A percentile compares a stretch with the other conserved stretches of the same genome.
Conservation (phyloP, 2,888 invertebrate genomes). For the Tanypteryx hageni region DNA sequence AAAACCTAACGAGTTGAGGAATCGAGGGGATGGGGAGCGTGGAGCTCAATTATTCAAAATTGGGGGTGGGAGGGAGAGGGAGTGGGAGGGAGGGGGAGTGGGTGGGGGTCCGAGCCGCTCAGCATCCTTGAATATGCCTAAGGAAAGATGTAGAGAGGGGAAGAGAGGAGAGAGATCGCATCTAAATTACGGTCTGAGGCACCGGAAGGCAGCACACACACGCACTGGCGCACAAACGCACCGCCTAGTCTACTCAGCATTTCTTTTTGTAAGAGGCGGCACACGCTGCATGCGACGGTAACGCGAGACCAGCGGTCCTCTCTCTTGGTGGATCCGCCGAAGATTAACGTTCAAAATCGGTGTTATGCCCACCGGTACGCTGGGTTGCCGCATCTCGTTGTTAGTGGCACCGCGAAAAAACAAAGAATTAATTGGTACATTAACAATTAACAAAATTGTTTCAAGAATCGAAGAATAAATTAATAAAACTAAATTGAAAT, state of each 20-base stretch:
- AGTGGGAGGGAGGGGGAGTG: too few relatives aligned
- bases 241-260: neutral
- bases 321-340: neutral
- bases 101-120: neutral
- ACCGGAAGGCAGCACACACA: neutral
- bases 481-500: too few relatives aligned
- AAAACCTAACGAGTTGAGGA: constrained; percentile 19
- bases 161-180: neutral
- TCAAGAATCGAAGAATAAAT: too few relatives aligned
- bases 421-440: too few relatives aligned
- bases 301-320: neutral
- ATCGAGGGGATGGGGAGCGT: neutral
- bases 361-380: neutral
- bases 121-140: constrained; percentile 12
- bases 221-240: neutral
- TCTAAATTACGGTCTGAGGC: constrained; percentile 15
- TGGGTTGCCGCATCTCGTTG: neutral
- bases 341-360: neutral
- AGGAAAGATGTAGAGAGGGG: neutral
- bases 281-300: neutral
- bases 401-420: too few relatives aligned
- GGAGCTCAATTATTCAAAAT: constrained; percentile 14
- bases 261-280: neutral
- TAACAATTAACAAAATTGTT: too few relatives aligned
- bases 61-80: constrained; percentile 2